Base-by-base conservation (phyloP, 2,797 vertebrate species). In the Champsocephalus esox region DNA sequence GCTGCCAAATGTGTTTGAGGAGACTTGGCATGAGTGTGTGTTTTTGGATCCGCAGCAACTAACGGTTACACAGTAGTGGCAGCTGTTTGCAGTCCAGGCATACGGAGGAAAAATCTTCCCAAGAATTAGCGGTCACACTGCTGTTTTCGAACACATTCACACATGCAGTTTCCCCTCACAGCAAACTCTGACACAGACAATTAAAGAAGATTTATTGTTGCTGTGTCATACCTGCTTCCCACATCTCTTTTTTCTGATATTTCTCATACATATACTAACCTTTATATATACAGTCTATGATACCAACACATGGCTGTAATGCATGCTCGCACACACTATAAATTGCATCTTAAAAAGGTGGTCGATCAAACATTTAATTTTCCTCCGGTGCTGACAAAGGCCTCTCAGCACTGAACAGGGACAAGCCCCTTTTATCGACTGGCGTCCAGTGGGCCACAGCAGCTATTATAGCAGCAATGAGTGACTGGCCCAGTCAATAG, bases 301-400 rank as follows among this genome's bases (percentile, higher is more conserved):
- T 28, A 28, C 28, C 50, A n/a, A 66, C 55, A 43, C 9, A 4
- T 4, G 5, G 58, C 9, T 58, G 1, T 38, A 12, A 55, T 51
- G 11, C 44, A 34, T 21, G 13, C 41, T 63, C 63, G 60, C 66
- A 59, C 73, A 67, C 69, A 51, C 55, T 13, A 58, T 51, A 77
- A 78, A 82, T 44, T 75, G 73, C 76, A 70, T 86, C 79, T 84
- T 89, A 86, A 88, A 59, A 59, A 90, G 78, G 79, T 83, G 84
- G 90, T 92, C 86, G 81, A 93, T 94, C 89, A 92, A 90, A 92
- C 85, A 88, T 92, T 92, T 91, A 85, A 93, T 95, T 94, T 91
- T 90, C 82, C 74, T 88, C 74, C 85, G 70, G 61, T 89, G 90
- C 93, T 92, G 92, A 93, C 88, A 93, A 91, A 89, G 79, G 86